Percentiles rank a stretch among this genome's conserved stretches.
Conservation (phyloP, 2,113 vertebrate genomes). For the Gopherus flavomarginatus region DNA sequence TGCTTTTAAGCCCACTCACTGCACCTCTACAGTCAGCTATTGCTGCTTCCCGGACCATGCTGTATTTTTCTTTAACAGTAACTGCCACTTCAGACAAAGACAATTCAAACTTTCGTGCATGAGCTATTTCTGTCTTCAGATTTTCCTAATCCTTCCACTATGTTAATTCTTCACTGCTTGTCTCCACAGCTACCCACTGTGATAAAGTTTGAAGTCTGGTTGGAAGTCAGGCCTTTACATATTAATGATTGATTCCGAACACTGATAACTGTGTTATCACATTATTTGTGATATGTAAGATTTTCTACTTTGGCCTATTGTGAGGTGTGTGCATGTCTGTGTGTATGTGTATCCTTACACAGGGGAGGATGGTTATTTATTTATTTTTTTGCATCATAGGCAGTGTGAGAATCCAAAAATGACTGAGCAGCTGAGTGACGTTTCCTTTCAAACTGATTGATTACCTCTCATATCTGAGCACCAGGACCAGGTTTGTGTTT, state of each 20-base stretch:
- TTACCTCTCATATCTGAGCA: background rate
- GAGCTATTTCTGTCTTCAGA: background rate
- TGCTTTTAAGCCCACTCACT: accelerated
- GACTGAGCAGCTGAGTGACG: background rate
- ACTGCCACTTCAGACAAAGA: background rate
- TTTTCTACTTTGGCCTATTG: background rate
- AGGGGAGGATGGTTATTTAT: background rate
- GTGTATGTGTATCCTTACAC: too few species aligned
- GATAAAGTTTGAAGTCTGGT: background rate
- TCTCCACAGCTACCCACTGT: accelerated
- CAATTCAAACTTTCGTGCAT: background rate
- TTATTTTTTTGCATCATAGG: background rate
- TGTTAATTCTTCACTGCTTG: accelerated
- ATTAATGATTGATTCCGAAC: background rate
- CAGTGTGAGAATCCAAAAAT: background rate
- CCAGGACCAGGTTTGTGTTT: background rate
- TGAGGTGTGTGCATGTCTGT: accelerated
- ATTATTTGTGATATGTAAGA: background rate
- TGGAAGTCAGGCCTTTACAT: background rate
- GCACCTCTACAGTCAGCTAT: background rate
- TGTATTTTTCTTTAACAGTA: background rate
- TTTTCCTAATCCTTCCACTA: background rate
- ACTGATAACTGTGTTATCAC: background rate
- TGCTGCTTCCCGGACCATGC: background rate
- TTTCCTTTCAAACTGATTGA: conserved; percentile 58